phyloP scores from a whole-genome alignment of 2,888 invertebrate genomes.

The Melanchra persicariae region DNA sequence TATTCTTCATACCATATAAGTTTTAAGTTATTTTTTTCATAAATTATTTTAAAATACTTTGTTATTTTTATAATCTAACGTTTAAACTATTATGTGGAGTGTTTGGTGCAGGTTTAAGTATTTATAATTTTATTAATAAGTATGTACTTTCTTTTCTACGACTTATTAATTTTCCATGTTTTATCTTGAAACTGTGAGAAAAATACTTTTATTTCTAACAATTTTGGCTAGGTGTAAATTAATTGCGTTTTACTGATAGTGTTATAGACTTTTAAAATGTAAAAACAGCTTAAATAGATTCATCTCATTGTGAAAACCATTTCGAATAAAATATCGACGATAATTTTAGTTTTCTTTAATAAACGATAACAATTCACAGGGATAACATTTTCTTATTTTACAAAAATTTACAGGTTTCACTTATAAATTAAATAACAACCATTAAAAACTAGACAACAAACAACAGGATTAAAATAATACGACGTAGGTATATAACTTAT shows the following conservation, averaged over 20 bases:
- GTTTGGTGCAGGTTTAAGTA: neutral
- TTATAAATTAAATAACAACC: too few species aligned
- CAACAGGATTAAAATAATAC: neutral
- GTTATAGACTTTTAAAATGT: constrained; percentile 7
- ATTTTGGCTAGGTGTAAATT: neutral
- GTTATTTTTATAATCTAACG: constrained; percentile 22
- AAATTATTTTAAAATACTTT: constrained; percentile 28
- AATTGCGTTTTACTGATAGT: constrained; percentile 12
- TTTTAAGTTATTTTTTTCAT: constrained; percentile 24
- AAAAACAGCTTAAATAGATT: neutral
- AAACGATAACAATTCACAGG: too few species aligned
- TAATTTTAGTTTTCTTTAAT: constrained; percentile 12
- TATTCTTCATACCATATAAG: neutral
- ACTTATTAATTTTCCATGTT: constrained; percentile 46
- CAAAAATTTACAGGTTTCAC: too few species aligned
- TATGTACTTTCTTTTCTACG: constrained; percentile 37
- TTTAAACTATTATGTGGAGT: constrained; percentile 18
- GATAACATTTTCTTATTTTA: too few species aligned
- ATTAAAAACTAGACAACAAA: too few species aligned
- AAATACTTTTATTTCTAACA: constrained; percentile 26
- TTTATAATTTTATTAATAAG: constrained; percentile 21
- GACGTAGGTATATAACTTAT: neutral
- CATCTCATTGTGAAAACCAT: constrained; percentile 20
- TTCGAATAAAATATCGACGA: constrained; percentile 36
- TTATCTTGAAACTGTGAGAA: constrained; percentile 36